phyloP scores from a whole-genome alignment of 2,113 vertebrate genomes.

The Lasiurus borealis region DNA sequence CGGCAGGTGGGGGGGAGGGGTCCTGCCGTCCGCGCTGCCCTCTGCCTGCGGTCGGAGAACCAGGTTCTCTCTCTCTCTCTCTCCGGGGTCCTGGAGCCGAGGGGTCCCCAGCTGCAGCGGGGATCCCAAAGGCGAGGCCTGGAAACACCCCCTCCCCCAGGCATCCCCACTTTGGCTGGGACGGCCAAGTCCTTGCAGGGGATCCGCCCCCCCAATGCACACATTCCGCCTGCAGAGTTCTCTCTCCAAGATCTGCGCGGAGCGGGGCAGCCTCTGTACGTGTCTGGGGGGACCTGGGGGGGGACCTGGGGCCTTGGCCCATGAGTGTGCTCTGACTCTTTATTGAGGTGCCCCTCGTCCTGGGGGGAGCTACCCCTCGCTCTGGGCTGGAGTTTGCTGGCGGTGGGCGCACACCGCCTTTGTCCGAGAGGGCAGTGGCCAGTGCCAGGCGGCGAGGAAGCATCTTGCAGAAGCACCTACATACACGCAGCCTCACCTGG shows the following conservation, averaged over 20 bases:
- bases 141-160: not conserved
- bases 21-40: too few species aligned
- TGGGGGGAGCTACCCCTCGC: not conserved
- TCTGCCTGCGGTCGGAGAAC: too few species aligned
- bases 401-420: slow-evolving; percentile 58
- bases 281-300: not conserved
- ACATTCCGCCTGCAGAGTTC: not conserved
- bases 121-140: slow-evolving; percentile 44
- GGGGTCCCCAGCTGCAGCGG: not conserved
- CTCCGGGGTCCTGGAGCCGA: not conserved
- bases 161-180: not conserved
- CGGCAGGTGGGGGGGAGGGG: too few species aligned
- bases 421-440: slow-evolving; percentile 69
- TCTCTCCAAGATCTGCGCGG: not conserved
- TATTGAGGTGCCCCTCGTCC: not conserved
- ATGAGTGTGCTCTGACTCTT: not conserved
- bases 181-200: not conserved
- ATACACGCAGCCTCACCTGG: not conserved
- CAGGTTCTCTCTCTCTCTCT: too few species aligned
- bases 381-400: not conserved
- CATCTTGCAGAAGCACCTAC: slow-evolving; percentile 1
- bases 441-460: not conserved
- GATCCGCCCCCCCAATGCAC: not conserved
- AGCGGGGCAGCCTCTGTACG: not conserved
- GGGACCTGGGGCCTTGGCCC: slow-evolving; percentile 6